Evolutionary conservation across 1,140 invertebrate genomes (phyloP), one percentile per base, ranked within the genome.

Genomic region (Epicauta chinensis): DNA sequence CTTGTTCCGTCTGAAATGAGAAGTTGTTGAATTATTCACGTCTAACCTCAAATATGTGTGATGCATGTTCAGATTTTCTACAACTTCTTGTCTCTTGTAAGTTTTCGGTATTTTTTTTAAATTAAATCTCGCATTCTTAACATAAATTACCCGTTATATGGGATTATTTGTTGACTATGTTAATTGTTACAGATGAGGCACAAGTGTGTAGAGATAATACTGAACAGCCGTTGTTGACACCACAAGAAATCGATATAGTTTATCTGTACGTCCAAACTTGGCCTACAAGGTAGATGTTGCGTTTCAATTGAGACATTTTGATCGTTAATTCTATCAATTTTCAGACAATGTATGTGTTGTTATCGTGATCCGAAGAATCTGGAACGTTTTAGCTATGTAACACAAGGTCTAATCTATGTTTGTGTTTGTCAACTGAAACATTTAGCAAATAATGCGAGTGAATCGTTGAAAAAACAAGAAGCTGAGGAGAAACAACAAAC

Each of bases 361-460:
- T 93, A 90, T 71, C 81, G 90, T 55, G 91, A 93, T 73, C 78
- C 81, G 45, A 91, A 91, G 71, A 93, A 93, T 67, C 89, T 91
- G 74, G 90, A 93, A 70, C 78, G 89, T 59, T 89, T 93, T 63
- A 91, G 90, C 71, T 77, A 87, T 63, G 74, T 93, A 44, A 86
- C 90, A 36, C 90, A 93, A 66, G 86, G 86, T 45, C 79, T 93
- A 53, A 81, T 93, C 39, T 80, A 80, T 54, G 74, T 85, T 44
- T 79, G 83, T 32, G 79, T 88, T 15, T 82, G 81, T 66, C 83
- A 87, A 66, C 71, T 88, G n/a, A 84, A 87, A 70, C 75, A 78
- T 58, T 77, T 88, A 49, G 71, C 75, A 15, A 80, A 84, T 66
- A 64, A 58, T 58, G 43, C 48, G 7, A 14, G 36, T n/a, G 61